Evolutionary conservation across 2,888 invertebrate species (phyloP), one percentile per base, ranked within the genome.

Genomic region (Osedax fenrisi): DNA sequence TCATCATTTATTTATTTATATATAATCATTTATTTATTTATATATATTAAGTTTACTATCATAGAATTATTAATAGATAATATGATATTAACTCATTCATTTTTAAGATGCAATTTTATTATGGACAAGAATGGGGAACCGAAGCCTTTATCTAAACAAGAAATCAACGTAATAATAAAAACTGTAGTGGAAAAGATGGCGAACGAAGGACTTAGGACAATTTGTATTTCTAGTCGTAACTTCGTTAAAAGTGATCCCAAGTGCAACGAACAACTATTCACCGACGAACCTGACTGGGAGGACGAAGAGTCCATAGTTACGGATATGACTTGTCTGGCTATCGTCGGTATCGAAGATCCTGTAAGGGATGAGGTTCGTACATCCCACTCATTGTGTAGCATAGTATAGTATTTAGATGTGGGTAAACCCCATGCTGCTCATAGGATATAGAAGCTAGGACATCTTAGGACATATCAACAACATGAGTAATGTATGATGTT

Each of bases 141-240:
- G 83, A 91, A 92, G 84, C 91, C 91, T 86, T 95, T 97, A 87
- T 90, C 92, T 10, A 88, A 90, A 78, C 91, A 92, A 82, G 93
- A 94, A 91, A 94, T 94, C 82, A 92, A 95, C 76, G 88, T 92
- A 73, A 87, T 96, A 76, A 90, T 97, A 80, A 88, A 90, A 79
- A 92, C 92, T 85, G 94, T 97, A 75, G 95, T 97, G 81, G 96
- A 97, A 85, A 96, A 95, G 68, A 96, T 97, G 96, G 96, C 97
- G 75, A 92, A 92, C 84, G 92, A 96, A 86, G 96, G 95, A 21
- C 88, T 97, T 68, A 87, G 96, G 81, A 97, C 96, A 80, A 95
- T 97, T 82, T 93, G 94, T 79, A 88, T 96, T 76, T 95, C 96
- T 22, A 96, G 90, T 87, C 89, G 93, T 81, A 95, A 96, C 87